Conservation (phyloP, 2,113 vertebrate species). For the Neofelis nebulosa region DNA sequence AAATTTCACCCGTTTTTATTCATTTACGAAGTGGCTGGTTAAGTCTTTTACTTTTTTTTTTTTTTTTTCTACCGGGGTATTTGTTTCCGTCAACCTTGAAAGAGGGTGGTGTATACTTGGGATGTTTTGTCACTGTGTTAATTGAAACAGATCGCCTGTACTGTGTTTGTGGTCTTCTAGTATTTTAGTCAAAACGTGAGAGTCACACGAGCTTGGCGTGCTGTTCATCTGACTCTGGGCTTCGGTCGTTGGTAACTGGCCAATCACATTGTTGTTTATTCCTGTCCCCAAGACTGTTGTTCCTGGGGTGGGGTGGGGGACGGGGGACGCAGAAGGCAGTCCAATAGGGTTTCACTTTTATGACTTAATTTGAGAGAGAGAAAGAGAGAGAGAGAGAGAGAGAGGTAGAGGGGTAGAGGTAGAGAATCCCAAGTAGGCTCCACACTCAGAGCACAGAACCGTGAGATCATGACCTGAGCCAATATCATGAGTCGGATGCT, state of each 20-base stretch:
- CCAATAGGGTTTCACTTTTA: not conserved
- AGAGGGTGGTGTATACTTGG: not conserved
- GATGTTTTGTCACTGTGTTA: not conserved
- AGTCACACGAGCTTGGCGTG: not conserved
- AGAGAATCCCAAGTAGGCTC: too few relatives aligned
- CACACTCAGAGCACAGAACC: too few relatives aligned
- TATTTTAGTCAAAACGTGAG: not conserved
- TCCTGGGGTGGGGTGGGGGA: accelerated
- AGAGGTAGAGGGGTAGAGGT: too few relatives aligned
- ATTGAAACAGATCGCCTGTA: not conserved
- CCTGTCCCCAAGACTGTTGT: not conserved
- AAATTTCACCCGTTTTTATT: not conserved
- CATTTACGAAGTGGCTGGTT: not conserved
- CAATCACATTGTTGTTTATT: not conserved
- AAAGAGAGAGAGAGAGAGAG: too few relatives aligned
- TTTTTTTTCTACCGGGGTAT: not conserved
- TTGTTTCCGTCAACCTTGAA: not conserved
- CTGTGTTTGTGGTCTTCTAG: not conserved
- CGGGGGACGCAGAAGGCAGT: not conserved
- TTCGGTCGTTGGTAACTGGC: not conserved
- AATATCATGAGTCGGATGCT: too few relatives aligned
- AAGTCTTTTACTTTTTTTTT: not conserved
- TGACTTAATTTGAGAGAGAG: not conserved
- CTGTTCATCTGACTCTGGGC: not conserved
- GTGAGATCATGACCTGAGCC: too few relatives aligned